phyloP scores from a whole-genome alignment of 2,113 vertebrate species.

The Alligator mississippiensis region DNA sequence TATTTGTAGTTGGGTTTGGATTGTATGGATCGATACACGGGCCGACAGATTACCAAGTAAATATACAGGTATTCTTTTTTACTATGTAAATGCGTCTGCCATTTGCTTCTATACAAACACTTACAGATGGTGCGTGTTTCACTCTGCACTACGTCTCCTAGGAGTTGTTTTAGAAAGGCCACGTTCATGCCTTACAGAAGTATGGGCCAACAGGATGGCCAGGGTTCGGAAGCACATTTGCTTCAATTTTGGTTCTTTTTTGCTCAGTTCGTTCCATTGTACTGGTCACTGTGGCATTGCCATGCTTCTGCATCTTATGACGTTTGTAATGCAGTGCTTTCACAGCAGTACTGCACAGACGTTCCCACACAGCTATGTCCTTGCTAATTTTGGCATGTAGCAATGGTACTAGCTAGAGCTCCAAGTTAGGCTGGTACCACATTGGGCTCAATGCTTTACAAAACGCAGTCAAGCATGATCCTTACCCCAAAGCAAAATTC shows the following conservation, averaged over 20 bases:
- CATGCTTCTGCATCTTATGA: not conserved
- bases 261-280: not conserved
- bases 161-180: not conserved
- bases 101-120: not conserved
- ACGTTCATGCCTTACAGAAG: not conserved
- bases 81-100: accelerated
- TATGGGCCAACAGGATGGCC: not conserved
- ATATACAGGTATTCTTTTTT: conserved; percentile 88
- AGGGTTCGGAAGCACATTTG: conserved; percentile 30
- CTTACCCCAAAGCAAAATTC: no score
- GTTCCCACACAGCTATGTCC: not conserved
- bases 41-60: conserved; percentile 96
- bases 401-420: not conserved
- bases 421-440: accelerated
- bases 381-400: not conserved
- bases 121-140: not conserved
- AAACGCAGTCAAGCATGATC: no score
- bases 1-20: conserved; percentile 96
- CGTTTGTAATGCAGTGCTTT: no score
- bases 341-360: accelerated
- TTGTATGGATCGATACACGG: conserved; percentile 96
- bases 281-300: not conserved
- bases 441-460: no score
- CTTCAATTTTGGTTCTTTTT: not conserved
- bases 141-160: not conserved